These are phyloP conservation scores for Palythoa caribaeorum DNA, from an alignment of 92 coral and sea anemone genomes.

Conservation along the genomic window DNA sequence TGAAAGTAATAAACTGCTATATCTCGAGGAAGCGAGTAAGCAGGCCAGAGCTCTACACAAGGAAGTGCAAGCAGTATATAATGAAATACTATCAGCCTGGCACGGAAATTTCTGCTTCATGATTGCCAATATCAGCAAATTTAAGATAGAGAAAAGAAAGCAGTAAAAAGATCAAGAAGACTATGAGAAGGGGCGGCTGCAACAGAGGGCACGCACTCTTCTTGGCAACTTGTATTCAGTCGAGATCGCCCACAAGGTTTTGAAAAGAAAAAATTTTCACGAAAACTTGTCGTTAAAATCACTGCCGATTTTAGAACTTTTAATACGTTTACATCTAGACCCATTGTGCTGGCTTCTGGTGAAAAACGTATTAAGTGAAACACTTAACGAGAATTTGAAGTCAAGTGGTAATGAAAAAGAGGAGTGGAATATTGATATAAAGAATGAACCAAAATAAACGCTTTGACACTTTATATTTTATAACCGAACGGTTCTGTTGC, in stretches of 20 bases:
- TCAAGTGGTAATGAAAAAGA: slow-evolving; percentile 18
- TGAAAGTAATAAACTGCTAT: neutral
- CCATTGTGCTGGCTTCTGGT: slow-evolving; percentile 18
- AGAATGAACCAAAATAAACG: neutral
- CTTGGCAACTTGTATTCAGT: neutral
- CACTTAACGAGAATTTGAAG: neutral
- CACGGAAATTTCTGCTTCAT: slow-evolving; percentile 11
- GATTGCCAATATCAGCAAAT: neutral
- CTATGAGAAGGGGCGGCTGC: neutral
- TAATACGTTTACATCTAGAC: neutral
- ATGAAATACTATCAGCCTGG: neutral
- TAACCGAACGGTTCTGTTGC: neutral
- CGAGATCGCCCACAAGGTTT: neutral
- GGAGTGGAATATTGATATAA: neutral
- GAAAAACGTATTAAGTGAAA: neutral
- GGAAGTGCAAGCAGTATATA: neutral
- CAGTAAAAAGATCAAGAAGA: neutral
- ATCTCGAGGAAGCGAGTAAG: neutral
- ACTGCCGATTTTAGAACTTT: too few relatives aligned
- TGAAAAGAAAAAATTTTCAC: slow-evolving; percentile 1
- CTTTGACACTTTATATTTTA: neutral
- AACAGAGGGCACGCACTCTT: neutral
- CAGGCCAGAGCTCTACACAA: neutral
- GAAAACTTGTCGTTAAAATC: neutral
- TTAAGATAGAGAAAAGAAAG: neutral